Conservation (phyloP, 2,888 invertebrate genomes). For the Fragum sueziense region DNA sequence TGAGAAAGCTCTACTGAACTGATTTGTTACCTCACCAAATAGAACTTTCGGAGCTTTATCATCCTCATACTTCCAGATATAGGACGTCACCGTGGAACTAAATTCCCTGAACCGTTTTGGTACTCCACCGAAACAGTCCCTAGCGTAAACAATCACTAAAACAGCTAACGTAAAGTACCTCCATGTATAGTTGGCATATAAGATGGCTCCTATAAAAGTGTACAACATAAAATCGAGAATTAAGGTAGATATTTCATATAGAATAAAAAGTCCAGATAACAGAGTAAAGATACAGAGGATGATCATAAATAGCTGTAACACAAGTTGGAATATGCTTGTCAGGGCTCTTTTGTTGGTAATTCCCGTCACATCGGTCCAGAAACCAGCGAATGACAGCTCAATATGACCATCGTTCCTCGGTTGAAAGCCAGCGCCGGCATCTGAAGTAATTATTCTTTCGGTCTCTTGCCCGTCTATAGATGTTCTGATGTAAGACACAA, state of each 20-base stretch:
- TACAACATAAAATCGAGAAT: slow-evolving; percentile 75
- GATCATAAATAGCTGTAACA: slow-evolving; percentile 63
- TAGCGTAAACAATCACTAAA: slow-evolving; percentile 72
- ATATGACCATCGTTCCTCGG: neutral
- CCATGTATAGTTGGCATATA: slow-evolving; percentile 74
- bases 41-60: slow-evolving; percentile 37
- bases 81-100: slow-evolving; percentile 70
- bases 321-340: slow-evolving; percentile 21
- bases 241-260: slow-evolving; percentile 75
- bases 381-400: neutral
- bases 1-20: slow-evolving; percentile 74
- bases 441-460: neutral
- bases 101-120: slow-evolving; percentile 75
- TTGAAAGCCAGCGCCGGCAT: neutral
- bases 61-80: slow-evolving; percentile 60
- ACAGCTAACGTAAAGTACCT: slow-evolving; percentile 74
- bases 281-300: slow-evolving; percentile 67
- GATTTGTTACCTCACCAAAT: slow-evolving; percentile 27
- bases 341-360: slow-evolving; percentile 44
- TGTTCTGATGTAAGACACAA: slow-evolving; percentile 59
- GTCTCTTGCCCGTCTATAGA: neutral
- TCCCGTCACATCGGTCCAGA: slow-evolving; percentile 19
- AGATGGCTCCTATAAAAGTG: slow-evolving; percentile 77
- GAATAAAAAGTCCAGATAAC: slow-evolving; percentile 71
- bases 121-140: slow-evolving; percentile 75